phyloP scores from a whole-genome alignment of 2,113 vertebrate genomes.

The Corythoichthys intestinalis region DNA sequence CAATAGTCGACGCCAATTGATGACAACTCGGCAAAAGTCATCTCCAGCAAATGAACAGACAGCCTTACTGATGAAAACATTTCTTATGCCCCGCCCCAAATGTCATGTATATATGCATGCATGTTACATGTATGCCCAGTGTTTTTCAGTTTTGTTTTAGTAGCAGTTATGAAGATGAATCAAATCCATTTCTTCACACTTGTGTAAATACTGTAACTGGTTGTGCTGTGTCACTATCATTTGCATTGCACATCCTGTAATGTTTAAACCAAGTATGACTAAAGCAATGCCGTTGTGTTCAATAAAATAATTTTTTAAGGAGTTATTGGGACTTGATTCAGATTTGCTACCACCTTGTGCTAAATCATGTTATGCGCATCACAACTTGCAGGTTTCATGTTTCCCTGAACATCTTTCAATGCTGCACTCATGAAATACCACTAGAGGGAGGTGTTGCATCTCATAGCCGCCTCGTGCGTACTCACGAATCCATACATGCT shows the following conservation, averaged over 20 bases:
- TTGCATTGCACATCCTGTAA: constrained; percentile 41
- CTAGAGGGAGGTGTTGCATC: neutral
- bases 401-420: neutral
- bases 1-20: constrained; percentile 16
- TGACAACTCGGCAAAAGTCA: constrained; percentile 28
- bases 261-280: constrained; percentile 35
- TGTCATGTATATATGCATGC: constrained; percentile 26
- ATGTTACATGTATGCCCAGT: neutral
- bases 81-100: constrained; percentile 29
- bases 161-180: constrained; percentile 21
- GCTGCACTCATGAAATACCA: neutral
- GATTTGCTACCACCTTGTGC: neutral
- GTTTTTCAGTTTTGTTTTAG: constrained; percentile 27
- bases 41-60: neutral
- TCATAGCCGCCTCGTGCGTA: neutral
- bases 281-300: constrained; percentile 34
- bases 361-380: neutral
- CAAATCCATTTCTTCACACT: constrained; percentile 6
- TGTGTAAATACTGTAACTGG: neutral
- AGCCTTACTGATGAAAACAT: constrained; percentile 38
- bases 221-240: constrained; percentile 3
- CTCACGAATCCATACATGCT: neutral
- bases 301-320: constrained; percentile 47
- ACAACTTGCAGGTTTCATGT: neutral
- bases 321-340: neutral